phyloP scores from a whole-genome alignment of 2,888 invertebrate species.

The Aphidius colemani region DNA sequence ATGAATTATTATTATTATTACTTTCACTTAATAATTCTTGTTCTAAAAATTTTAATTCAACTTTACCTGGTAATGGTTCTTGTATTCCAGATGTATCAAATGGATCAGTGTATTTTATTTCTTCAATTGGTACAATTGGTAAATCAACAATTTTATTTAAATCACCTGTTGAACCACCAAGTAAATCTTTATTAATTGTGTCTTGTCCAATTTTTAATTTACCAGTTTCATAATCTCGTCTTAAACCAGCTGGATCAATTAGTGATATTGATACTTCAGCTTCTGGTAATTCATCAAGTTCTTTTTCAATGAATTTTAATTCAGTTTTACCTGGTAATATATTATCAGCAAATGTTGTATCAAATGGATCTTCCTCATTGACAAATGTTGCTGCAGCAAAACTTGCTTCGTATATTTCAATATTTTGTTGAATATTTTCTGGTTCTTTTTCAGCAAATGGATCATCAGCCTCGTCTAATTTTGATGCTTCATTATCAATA shows the following conservation, averaged over 20 bases:
- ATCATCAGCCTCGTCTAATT: constrained; percentile 54
- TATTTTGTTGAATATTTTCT: constrained; percentile 46
- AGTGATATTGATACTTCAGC: constrained; percentile 65
- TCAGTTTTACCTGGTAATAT: constrained; percentile 71
- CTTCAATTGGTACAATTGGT: constrained; percentile 70
- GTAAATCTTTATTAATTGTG: constrained; percentile 66
- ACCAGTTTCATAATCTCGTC: constrained; percentile 54
- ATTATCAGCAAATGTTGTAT: constrained; percentile 81
- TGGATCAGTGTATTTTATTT: constrained; percentile 74
- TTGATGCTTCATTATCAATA: constrained; percentile 35
- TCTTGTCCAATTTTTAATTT: constrained; percentile 37
- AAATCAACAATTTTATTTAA: constrained; percentile 71
- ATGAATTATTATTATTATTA: constrained; percentile 37
- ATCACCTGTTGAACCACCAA: constrained; percentile 79
- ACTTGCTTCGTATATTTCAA: constrained; percentile 54
- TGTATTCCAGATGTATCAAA: constrained; percentile 83
- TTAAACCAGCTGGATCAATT: constrained; percentile 67
- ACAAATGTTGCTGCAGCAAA: constrained; percentile 58
- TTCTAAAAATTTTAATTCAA: constrained; percentile 79
- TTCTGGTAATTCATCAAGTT: constrained; percentile 65
- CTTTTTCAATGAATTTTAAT: constrained; percentile 65
- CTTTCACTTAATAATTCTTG: constrained; percentile 72
- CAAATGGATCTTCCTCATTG: constrained; percentile 78
- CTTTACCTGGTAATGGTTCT: constrained; percentile 75
- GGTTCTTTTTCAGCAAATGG: constrained; percentile 62